A percentile compares a stretch with the other conserved stretches of the same genome.
Conservation (phyloP, 1,140 invertebrate species). For the Coenobita brevimanus region DNA sequence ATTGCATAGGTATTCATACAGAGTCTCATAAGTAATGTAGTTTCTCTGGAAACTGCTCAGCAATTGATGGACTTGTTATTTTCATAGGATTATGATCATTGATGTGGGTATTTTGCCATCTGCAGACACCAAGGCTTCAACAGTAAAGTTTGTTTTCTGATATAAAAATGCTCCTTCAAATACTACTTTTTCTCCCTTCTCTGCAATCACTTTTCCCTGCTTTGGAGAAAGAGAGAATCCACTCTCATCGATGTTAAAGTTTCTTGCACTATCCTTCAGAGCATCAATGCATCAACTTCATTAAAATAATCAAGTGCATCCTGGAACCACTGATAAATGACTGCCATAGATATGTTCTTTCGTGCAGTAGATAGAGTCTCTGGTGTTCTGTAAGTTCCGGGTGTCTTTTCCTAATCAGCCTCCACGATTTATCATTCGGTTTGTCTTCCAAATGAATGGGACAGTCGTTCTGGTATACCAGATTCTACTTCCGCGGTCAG, state of each 20-base stretch:
- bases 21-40: conserved; percentile 13
- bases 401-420: background rate
- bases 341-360: background rate
- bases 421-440: background rate
- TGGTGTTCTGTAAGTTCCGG: background rate
- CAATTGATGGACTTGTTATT: background rate
- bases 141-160: conserved; percentile 11
- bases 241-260: conserved; percentile 8
- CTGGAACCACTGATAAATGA: conserved; percentile 5
- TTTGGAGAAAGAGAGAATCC: conserved; percentile 12
- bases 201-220: background rate
- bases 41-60: conserved; percentile 5
- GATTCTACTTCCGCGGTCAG: background rate
- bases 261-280: background rate
- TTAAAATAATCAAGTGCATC: background rate
- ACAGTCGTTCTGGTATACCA: no score
- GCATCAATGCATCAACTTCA: background rate
- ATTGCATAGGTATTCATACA: conserved; percentile 16
- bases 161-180: background rate
- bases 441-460: background rate
- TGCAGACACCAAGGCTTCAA: background rate
- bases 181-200: background rate
- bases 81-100: conserved; percentile 17
- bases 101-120: background rate
- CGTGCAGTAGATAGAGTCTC: background rate